These are phyloP conservation scores for Cybosia mesomella DNA, from an alignment of 2,888 invertebrate species.

Conservation along the genomic window DNA sequence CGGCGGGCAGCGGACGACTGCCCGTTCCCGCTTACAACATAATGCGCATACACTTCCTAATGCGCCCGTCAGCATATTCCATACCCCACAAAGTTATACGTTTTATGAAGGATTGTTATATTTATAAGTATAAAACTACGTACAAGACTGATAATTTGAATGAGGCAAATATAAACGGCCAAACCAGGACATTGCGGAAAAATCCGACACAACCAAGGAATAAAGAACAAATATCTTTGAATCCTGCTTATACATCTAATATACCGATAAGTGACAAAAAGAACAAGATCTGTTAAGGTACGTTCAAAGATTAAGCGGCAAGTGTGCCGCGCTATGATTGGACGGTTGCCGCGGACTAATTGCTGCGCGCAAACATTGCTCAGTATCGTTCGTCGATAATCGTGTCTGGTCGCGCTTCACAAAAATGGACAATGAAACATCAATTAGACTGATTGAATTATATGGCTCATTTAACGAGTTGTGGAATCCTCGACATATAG, in stretches of 20 bases:
- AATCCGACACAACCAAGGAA: not conserved
- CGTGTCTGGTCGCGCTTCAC: too few relatives aligned
- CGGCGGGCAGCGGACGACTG: too few relatives aligned
- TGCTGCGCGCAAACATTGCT: too few relatives aligned
- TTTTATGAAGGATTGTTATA: not conserved
- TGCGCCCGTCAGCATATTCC: too few relatives aligned
- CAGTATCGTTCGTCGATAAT: too few relatives aligned
- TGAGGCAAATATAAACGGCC: not conserved
- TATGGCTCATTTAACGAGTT: conserved; percentile 11
- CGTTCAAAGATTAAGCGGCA: too few relatives aligned
- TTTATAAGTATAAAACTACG: not conserved
- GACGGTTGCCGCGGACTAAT: too few relatives aligned
- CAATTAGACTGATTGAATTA: conserved; percentile 9
- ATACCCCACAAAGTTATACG: not conserved
- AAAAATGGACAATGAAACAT: conserved; percentile 14
- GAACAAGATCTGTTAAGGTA: too few relatives aligned
- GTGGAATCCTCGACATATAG: conserved; percentile 6
- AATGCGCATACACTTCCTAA: too few relatives aligned
- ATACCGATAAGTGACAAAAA: not conserved
- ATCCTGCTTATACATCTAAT: too few relatives aligned
- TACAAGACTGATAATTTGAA: not conserved
- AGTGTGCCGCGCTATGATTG: too few relatives aligned
- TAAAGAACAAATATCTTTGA: not conserved
- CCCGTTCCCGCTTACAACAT: too few relatives aligned
- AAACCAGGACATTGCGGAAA: not conserved